These are phyloP conservation scores for Stomatorhinus walkeri DNA, from an alignment of 2,797 vertebrate species.

Conservation along the genomic window DNA sequence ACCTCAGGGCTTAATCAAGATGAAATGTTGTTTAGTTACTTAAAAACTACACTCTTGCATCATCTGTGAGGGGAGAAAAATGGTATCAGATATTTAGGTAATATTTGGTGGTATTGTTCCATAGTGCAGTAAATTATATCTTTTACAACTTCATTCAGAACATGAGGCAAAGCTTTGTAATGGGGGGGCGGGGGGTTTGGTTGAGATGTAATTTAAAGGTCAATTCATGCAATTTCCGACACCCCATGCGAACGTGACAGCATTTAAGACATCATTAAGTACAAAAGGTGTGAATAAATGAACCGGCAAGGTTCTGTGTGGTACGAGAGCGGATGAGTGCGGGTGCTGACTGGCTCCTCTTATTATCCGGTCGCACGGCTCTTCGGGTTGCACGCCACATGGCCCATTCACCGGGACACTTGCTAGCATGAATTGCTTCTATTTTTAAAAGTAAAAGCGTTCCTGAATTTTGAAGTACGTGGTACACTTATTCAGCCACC, in stretches of 20 bases:
- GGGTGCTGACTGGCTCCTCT: neutral
- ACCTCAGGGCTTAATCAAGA: neutral
- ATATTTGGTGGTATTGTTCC: neutral
- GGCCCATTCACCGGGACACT: neutral
- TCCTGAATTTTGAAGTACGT: neutral
- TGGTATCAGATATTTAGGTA: neutral
- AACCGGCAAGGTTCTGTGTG: neutral
- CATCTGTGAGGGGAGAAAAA: neutral
- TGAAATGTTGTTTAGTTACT: neutral
- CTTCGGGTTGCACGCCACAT: neutral
- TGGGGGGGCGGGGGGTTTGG: neutral
- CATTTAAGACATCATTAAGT: neutral
- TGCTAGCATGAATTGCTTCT: neutral
- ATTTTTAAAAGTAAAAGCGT: neutral
- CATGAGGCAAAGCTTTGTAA: neutral
- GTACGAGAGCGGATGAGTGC: neutral
- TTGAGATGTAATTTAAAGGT: neutral
- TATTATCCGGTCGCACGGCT: neutral
- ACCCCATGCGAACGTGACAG: neutral
- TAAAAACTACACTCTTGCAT: neutral
- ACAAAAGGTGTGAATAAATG: neutral
- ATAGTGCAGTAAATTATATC: neutral
- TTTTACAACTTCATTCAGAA: neutral
- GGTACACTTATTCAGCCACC: neutral
- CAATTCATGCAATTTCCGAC: neutral